phyloP scores from a whole-genome alignment of 1,140 invertebrate species.

The Diabrotica virgifera region DNA sequence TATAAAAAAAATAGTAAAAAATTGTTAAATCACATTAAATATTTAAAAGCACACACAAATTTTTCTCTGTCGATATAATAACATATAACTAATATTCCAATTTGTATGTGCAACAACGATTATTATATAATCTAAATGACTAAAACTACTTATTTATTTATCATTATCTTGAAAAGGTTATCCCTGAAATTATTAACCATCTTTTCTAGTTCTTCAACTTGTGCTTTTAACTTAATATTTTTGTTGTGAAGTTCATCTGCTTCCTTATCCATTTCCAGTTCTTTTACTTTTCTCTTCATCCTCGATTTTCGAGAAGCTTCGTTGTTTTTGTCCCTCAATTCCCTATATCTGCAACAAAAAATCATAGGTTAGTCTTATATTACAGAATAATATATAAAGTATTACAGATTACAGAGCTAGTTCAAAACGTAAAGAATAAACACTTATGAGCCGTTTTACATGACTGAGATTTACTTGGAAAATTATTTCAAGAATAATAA shows the following conservation, averaged over 20 bases:
- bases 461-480: too few relatives aligned
- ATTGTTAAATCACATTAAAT: not conserved
- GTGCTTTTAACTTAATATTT: constrained; percentile 43
- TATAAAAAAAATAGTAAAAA: constrained; percentile 7
- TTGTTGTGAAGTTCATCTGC: constrained; percentile 33
- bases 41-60: too few relatives aligned
- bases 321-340: constrained; percentile 71
- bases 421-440: too few relatives aligned
- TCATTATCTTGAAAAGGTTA: constrained; percentile 45
- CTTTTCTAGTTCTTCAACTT: constrained; percentile 45
- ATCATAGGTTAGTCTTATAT: not conserved
- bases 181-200: constrained; percentile 42
- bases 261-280: constrained; percentile 46
- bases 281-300: constrained; percentile 68
- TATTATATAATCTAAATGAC: not conserved
- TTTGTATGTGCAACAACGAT: constrained; percentile 1
- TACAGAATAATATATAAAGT: too few relatives aligned
- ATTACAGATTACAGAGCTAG: too few relatives aligned
- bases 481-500: too few relatives aligned
- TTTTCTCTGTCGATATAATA: not conserved
- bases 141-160: constrained; percentile 35
- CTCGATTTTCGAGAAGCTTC: constrained; percentile 70
- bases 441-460: too few relatives aligned
- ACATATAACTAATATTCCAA: not conserved
- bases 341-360: constrained; percentile 51